Evolutionary conservation across 92 coral and sea anemone genomes (phyloP).

Genomic region (Bergia sp.): DNA sequence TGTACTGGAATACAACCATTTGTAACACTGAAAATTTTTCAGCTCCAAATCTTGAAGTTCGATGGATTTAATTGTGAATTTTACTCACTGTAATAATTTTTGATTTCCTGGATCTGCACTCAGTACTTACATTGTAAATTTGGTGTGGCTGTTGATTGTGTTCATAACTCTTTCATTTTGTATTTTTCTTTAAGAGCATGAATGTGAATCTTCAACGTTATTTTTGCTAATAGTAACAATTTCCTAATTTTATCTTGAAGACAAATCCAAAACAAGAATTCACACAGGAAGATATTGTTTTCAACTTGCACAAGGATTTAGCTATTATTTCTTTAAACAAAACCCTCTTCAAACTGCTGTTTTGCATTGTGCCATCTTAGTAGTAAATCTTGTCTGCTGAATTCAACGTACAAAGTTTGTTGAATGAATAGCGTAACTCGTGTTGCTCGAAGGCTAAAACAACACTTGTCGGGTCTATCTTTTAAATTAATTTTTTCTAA

Average conservation of each 20-base stretch:
- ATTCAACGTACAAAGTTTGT: too few relatives aligned
- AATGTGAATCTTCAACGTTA: background rate
- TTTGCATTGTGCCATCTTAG: too few relatives aligned
- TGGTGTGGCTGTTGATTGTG: background rate
- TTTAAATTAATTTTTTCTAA: too few relatives aligned
- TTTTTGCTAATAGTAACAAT: background rate
- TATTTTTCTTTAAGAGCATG: background rate
- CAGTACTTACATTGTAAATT: background rate
- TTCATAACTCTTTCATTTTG: background rate
- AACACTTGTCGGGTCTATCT: too few relatives aligned
- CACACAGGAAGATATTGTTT: background rate
- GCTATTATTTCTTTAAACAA: too few relatives aligned
- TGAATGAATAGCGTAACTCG: too few relatives aligned
- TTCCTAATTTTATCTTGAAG: background rate
- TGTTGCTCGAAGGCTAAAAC: too few relatives aligned
- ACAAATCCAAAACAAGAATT: background rate
- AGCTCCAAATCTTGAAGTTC: background rate
- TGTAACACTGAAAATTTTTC: background rate
- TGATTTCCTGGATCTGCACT: background rate
- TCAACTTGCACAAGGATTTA: too few relatives aligned
- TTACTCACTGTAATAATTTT: background rate
- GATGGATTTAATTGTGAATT: background rate
- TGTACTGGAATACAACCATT: background rate
- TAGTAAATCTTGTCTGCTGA: too few relatives aligned
- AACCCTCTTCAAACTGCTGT: too few relatives aligned